Percentiles rank a stretch among this genome's conserved stretches.
Evolutionary conservation across 2,797 vertebrate species (phyloP).

Genomic region (Acanthurus lineatus): DNA sequence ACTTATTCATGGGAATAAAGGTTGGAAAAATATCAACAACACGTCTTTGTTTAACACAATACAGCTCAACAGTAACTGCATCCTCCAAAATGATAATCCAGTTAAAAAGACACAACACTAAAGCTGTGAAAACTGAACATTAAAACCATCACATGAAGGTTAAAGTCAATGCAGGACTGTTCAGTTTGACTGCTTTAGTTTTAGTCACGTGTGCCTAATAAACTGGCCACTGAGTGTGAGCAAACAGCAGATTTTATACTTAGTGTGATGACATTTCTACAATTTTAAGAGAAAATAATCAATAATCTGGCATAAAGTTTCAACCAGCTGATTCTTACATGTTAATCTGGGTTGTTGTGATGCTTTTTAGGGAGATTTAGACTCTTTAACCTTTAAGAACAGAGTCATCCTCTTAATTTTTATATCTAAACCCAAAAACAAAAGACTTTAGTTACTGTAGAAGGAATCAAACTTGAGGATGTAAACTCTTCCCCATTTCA

Average conservation of each 20-base stretch:
- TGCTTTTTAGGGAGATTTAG: not conserved
- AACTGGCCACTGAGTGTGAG: not conserved
- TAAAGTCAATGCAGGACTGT: not conserved
- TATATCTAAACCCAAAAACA: not conserved
- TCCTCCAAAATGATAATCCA: not conserved
- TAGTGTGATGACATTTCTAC: constrained; percentile 3
- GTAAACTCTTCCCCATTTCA: not conserved
- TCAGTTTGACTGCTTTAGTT: not conserved
- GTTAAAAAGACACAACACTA: too few species aligned
- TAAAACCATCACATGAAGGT: too few species aligned
- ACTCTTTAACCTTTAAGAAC: not conserved
- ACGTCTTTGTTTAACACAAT: too few species aligned
- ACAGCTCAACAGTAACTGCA: not conserved
- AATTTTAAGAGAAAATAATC: constrained; percentile 1
- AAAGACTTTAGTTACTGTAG: not conserved
- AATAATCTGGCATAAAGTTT: not conserved
- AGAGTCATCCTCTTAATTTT: not conserved
- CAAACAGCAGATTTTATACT: constrained; percentile 5
- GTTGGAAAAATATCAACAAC: not conserved
- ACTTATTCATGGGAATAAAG: not conserved
- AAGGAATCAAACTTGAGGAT: not conserved
- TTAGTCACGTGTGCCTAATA: not conserved
- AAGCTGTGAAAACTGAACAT: too few species aligned
- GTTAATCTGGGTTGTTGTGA: not conserved
- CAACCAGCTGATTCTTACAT: not conserved